phyloP scores from a whole-genome alignment of 2,113 vertebrate genomes.

The Nannospalax galili region DNA sequence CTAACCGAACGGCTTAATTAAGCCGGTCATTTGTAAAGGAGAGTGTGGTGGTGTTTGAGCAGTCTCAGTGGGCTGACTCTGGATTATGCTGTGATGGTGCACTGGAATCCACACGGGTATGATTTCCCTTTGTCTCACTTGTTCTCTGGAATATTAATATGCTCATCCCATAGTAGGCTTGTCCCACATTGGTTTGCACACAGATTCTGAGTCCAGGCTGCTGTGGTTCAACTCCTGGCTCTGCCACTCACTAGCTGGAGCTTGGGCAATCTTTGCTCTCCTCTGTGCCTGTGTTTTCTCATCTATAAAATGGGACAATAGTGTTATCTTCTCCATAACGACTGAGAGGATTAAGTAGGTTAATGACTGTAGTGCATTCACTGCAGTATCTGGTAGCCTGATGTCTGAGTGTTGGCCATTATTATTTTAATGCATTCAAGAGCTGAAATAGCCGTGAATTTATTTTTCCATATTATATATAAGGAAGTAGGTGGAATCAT shows the following conservation, averaged over 20 bases:
- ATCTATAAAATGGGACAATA: neutral
- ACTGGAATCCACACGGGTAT: neutral
- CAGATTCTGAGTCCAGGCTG: neutral
- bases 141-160: neutral
- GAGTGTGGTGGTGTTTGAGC: neutral
- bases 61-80: neutral
- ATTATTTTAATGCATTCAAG: neutral
- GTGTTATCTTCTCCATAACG: neutral
- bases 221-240: neutral
- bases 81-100: neutral
- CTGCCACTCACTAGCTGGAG: neutral
- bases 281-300: neutral
- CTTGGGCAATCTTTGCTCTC: neutral
- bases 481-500: neutral
- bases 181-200: neutral
- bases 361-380: neutral
- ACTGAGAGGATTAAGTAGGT: neutral
- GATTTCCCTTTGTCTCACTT: neutral
- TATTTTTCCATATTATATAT: constrained; percentile 25
- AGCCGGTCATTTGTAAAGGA: neutral
- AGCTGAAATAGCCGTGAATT: constrained; percentile 32
- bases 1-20: neutral
- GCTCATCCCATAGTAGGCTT: neutral
- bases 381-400: neutral
- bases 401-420: neutral